Evolutionary conservation across 2,113 vertebrate genomes (phyloP).

Genomic region (Arvicanthis niloticus): DNA sequence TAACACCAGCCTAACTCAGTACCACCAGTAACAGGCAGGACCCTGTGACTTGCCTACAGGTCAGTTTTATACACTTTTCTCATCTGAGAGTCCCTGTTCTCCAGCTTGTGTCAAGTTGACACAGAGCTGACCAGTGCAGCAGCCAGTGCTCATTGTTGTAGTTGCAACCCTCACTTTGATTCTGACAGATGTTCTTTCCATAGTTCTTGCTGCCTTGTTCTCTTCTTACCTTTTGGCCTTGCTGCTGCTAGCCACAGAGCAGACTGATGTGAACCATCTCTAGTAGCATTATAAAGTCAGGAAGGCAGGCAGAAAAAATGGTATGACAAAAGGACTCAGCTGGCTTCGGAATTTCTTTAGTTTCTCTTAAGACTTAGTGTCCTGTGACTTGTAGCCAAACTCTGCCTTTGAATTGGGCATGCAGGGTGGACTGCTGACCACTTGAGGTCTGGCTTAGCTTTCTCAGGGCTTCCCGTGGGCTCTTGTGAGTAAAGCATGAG

Average conservation of each 20-base stretch:
- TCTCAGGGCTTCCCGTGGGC: background rate
- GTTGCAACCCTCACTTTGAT: background rate
- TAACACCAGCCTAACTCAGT: background rate
- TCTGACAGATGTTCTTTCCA: background rate
- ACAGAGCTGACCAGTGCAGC: background rate
- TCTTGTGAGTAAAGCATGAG: background rate
- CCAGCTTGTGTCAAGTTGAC: background rate
- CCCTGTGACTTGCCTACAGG: background rate
- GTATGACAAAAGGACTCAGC: background rate
- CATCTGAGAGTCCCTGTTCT: background rate
- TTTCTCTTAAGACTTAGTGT: background rate
- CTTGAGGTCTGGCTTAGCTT: background rate
- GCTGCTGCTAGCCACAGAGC: background rate
- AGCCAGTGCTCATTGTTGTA: background rate
- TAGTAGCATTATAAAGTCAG: background rate
- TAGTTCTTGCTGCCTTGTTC: rapidly evolving
- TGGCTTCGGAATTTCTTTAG: background rate
- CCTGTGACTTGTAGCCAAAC: background rate
- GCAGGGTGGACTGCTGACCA: background rate
- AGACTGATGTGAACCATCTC: background rate
- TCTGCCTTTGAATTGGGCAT: background rate
- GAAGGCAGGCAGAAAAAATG: background rate
- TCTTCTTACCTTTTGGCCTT: background rate
- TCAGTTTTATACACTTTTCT: background rate
- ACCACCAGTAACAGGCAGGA: background rate